Percentiles rank a stretch among this genome's conserved stretches.
phyloP scores from a whole-genome alignment of 2,888 invertebrate species.

The Papilio demoleus region DNA sequence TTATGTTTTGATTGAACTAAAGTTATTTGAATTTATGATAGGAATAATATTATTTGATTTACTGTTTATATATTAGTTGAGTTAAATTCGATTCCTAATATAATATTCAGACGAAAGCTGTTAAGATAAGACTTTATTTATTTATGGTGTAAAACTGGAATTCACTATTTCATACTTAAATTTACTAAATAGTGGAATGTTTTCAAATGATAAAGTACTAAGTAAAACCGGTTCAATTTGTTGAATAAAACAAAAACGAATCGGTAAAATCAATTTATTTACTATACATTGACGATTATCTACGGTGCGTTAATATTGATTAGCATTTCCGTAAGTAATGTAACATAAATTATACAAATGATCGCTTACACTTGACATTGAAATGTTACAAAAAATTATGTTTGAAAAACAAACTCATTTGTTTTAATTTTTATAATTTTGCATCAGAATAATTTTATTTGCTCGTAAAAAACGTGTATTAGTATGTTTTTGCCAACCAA shows the following conservation, averaged over 20 bases:
- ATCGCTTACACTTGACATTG: conserved; percentile 14
- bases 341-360: conserved; percentile 17
- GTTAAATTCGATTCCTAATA: no score
- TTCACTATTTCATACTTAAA: no score
- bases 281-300: conserved; percentile 10
- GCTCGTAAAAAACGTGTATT: not conserved
- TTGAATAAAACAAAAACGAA: conserved; percentile 19
- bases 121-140: not conserved
- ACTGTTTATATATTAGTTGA: not conserved
- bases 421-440: not conserved
- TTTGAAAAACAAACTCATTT: not conserved
- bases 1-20: conserved; percentile 1
- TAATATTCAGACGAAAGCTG: no score
- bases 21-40: not conserved
- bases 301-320: conserved; percentile 6
- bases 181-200: no score
- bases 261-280: conserved; percentile 5
- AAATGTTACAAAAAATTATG: not conserved
- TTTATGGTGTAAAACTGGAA: not conserved
- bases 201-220: not conserved
- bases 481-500: not conserved
- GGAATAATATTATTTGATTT: not conserved
- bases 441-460: not conserved
- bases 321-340: conserved; percentile 1
- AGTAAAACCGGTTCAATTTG: not conserved